phyloP scores from a whole-genome alignment of 1,140 invertebrate genomes.

The Chlorops oryzae region DNA sequence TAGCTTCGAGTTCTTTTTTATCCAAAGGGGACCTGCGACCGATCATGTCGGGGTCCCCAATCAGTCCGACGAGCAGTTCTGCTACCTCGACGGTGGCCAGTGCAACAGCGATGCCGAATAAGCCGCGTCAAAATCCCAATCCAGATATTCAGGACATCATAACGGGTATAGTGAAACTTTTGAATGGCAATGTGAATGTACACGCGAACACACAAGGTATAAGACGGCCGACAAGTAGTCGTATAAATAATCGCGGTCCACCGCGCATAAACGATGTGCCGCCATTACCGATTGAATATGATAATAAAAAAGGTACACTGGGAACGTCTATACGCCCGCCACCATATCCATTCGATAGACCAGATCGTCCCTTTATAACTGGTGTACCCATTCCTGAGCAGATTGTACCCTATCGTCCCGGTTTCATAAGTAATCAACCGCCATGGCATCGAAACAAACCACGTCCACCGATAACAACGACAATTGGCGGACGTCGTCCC shows the following conservation, averaged over 20 bases:
- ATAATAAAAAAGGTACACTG: conserved; percentile 52
- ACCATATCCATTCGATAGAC: conserved; percentile 61
- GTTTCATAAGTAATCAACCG: conserved; percentile 53
- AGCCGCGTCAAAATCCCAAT: conserved; percentile 49
- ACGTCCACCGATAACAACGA: conserved; percentile 44
- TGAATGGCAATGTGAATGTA: conserved; percentile 82
- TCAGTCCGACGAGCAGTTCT: conserved; percentile 32
- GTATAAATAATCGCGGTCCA: conserved; percentile 85
- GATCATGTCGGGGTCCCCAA: conserved; percentile 45
- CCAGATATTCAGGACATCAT: conserved; percentile 87
- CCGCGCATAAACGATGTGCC: conserved; percentile 72
- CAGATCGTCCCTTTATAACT: conserved; percentile 55
- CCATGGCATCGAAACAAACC: conserved; percentile 58
- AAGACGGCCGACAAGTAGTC: conserved; percentile 52
- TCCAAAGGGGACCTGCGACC: conserved; percentile 45
- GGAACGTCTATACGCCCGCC: conserved; percentile 41
- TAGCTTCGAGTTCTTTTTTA: too few relatives aligned
- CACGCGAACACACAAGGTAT: conserved; percentile 61
- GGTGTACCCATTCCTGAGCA: conserved; percentile 69
- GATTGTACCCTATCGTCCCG: conserved; percentile 56
- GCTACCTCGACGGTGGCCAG: conserved; percentile 26
- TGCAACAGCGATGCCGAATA: conserved; percentile 35
- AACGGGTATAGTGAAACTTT: conserved; percentile 78
- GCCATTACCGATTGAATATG: conserved; percentile 61
- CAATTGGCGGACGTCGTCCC: conserved; percentile 46